These are phyloP conservation scores for Chromobotia macracanthus DNA, from an alignment of 2,797 vertebrate species.

Conservation along the genomic window DNA sequence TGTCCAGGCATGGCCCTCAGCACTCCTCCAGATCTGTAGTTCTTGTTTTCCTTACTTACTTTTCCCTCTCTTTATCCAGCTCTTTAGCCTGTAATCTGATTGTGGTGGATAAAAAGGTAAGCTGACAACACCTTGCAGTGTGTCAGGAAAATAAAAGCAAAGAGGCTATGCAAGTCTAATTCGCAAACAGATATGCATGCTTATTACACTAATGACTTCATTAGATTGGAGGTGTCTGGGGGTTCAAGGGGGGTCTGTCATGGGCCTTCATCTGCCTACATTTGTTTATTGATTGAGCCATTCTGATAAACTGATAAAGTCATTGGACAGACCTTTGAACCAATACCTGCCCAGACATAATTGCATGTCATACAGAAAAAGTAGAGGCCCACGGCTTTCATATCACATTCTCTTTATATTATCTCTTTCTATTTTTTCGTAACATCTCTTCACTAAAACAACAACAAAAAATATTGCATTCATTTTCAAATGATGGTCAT, in stretches of 20 bases:
- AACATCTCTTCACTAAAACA: slow-evolving; percentile 65
- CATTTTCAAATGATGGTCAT: slow-evolving; percentile 99
- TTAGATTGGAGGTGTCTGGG: slow-evolving; percentile 92
- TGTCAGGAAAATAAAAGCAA: slow-evolving; percentile 87
- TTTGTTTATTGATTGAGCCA: slow-evolving; percentile 46
- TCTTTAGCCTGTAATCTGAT: slow-evolving; percentile 80
- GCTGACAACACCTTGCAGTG: slow-evolving; percentile 81
- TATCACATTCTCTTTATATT: slow-evolving; percentile 36
- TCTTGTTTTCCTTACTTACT: background rate
- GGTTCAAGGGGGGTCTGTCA: slow-evolving; percentile 64
- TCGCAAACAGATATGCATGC: slow-evolving; percentile 97
- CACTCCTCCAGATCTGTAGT: background rate
- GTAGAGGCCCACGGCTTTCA: slow-evolving; percentile 66
- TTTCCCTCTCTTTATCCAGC: background rate
- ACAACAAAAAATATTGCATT: slow-evolving; percentile 98
- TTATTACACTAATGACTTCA: slow-evolving; percentile 99
- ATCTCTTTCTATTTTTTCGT: slow-evolving; percentile 19
- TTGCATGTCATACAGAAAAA: slow-evolving; percentile 91
- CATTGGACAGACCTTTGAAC: slow-evolving; percentile 95
- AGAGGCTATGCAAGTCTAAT: slow-evolving; percentile 85
- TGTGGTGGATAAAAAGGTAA: slow-evolving; percentile 84
- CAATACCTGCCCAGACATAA: slow-evolving; percentile 86
- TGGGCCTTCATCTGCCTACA: slow-evolving; percentile 76
- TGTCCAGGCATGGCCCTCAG: slow-evolving; percentile 16
- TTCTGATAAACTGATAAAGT: slow-evolving; percentile 94